These are phyloP conservation scores for Prunella strophiata DNA, from an alignment of 2,797 vertebrate species.

Conservation along the genomic window DNA sequence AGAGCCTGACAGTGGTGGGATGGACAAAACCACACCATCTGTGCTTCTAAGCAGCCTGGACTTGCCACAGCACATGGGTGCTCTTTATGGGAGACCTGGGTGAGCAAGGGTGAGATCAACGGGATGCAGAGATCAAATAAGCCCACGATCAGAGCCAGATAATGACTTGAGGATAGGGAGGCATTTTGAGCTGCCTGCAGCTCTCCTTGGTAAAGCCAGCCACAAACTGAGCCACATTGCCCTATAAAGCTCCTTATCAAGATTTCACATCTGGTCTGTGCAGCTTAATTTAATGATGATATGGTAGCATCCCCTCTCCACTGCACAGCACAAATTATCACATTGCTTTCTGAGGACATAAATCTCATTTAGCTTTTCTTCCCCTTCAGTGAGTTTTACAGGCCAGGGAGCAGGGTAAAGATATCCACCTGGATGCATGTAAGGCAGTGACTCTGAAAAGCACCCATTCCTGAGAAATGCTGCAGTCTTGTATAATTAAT, in stretches of 20 bases:
- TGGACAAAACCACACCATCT: neutral
- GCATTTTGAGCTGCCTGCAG: neutral
- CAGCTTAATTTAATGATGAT: conserved; percentile 67
- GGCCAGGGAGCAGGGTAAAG: conserved; percentile 27
- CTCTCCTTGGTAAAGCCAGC: neutral
- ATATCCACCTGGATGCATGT: neutral
- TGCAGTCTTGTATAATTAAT: neutral
- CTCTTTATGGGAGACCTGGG: neutral
- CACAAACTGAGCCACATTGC: neutral
- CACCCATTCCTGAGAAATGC: neutral
- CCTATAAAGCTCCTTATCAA: conserved; percentile 51
- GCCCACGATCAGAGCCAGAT: neutral
- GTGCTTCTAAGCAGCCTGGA: neutral
- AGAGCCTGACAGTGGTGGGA: neutral
- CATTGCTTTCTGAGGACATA: conserved; percentile 42
- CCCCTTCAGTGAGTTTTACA: conserved; percentile 45
- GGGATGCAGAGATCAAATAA: conserved; percentile 25
- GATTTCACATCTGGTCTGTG: conserved; percentile 54
- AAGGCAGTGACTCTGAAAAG: neutral
- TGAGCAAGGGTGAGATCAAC: neutral
- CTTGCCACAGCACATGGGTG: neutral
- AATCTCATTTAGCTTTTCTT: conserved; percentile 57
- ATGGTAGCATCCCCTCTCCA: conserved; percentile 46
- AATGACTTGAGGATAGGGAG: neutral
- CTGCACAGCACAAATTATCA: conserved; percentile 59